phyloP scores from a whole-genome alignment of 2,888 invertebrate species.

The Lypha dubia region DNA sequence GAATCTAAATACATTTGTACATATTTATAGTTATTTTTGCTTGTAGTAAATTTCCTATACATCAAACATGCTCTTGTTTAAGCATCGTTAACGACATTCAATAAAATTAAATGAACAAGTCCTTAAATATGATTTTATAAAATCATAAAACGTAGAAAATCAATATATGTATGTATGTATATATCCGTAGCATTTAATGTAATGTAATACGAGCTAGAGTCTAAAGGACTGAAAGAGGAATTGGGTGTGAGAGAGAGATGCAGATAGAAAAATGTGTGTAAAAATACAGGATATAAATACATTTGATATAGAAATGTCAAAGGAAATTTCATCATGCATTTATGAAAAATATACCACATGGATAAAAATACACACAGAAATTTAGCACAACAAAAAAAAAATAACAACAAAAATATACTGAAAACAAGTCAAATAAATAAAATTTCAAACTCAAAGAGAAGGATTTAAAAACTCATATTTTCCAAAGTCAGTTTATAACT shows the following conservation, averaged over 20 bases:
- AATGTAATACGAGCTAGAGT: neutral
- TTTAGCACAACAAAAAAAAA: no score
- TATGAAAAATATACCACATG: no score
- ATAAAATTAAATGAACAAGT: neutral
- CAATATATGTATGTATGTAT: slow-evolving; percentile 46
- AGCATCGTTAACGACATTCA: neutral
- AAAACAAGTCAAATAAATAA: neutral
- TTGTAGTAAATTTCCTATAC: neutral
- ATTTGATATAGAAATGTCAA: slow-evolving; percentile 66
- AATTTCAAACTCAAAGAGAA: neutral
- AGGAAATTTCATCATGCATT: slow-evolving; percentile 64
- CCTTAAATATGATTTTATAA: slow-evolving; percentile 10
- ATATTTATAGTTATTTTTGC: neutral
- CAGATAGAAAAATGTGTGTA: neutral
- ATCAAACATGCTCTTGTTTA: neutral
- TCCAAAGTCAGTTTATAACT: no score
- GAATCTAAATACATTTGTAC: neutral
- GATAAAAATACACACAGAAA: slow-evolving; percentile 33
- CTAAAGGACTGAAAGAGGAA: neutral
- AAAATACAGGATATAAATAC: slow-evolving; percentile 67
- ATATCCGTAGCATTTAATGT: neutral
- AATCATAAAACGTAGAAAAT: slow-evolving; percentile 41
- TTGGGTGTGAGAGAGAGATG: no score
- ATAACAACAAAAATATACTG: neutral
- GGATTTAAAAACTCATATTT: neutral